A percentile compares a stretch with the other conserved stretches of the same genome.
These are phyloP conservation scores for Notoglanidium macrostoma DNA, from an alignment of 2,797 vertebrate species.

Conservation along the genomic window DNA sequence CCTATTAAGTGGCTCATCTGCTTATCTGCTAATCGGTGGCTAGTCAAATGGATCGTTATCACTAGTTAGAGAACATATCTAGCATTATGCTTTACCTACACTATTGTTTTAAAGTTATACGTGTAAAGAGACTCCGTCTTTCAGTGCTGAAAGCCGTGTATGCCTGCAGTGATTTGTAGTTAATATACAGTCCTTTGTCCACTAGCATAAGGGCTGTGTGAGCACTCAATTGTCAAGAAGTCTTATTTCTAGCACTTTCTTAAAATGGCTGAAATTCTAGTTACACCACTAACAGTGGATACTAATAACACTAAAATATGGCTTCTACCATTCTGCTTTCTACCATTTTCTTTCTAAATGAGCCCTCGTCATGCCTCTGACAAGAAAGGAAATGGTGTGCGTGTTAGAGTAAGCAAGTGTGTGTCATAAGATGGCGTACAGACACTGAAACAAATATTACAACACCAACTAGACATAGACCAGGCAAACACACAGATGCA, in stretches of 20 bases:
- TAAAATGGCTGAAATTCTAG: neutral
- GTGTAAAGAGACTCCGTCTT: neutral
- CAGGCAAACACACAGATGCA: neutral
- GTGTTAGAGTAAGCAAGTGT: neutral
- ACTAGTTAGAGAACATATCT: neutral
- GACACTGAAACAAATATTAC: constrained; percentile 4
- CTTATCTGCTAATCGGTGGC: neutral
- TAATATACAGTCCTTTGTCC: neutral
- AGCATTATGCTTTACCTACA: neutral
- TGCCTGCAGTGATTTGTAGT: neutral
- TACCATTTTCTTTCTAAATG: neutral
- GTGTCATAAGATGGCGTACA: neutral
- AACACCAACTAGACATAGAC: neutral
- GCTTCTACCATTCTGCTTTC: neutral
- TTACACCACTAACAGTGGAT: neutral
- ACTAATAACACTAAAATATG: neutral
- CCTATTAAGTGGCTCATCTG: neutral
- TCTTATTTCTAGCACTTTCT: neutral
- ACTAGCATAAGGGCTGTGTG: neutral
- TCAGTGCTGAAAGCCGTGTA: neutral
- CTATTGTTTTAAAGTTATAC: neutral
- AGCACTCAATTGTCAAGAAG: neutral
- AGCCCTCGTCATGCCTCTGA: neutral
- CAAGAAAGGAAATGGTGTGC: neutral
- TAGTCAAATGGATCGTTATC: neutral